Conservation (phyloP, 2,888 invertebrate genomes). For the Tridacna gigas region DNA sequence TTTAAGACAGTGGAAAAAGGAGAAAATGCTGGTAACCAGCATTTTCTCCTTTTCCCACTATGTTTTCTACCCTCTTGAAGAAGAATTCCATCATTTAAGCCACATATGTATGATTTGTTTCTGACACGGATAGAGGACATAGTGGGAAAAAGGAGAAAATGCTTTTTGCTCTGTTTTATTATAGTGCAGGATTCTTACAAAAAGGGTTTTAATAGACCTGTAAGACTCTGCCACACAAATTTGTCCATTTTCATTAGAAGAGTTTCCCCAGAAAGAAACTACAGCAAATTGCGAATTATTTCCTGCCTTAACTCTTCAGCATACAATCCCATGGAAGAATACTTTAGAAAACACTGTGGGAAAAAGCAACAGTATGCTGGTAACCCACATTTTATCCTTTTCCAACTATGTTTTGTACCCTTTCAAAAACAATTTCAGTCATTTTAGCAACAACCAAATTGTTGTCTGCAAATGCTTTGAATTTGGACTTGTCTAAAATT, state of each 20-base stretch:
- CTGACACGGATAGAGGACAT: neutral
- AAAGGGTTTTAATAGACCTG: neutral
- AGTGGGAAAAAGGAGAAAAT: too few species aligned
- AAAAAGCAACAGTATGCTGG: too few species aligned
- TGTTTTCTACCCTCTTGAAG: neutral
- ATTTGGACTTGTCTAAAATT: too few species aligned
- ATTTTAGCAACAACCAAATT: too few species aligned
- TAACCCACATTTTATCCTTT: too few species aligned
- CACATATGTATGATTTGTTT: neutral
- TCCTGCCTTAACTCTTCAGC: too few species aligned
- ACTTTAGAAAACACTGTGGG: too few species aligned
- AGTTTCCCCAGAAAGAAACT: constrained; percentile 3
- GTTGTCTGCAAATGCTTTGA: too few species aligned
- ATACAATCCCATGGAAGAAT: too few species aligned
- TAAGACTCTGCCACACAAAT: neutral
- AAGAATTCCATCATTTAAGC: neutral
- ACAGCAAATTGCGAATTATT: constrained; percentile 23
- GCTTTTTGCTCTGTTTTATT: too few species aligned
- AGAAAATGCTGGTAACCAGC: neutral
- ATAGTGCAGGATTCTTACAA: neutral
- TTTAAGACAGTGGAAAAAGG: neutral
- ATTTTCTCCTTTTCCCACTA: constrained; percentile 1
- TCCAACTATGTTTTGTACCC: too few species aligned
- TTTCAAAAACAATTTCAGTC: too few species aligned
- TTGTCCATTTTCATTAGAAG: constrained; percentile 4